Evolutionary conservation across 2,888 invertebrate genomes (phyloP), one percentile per base, ranked within the genome.

Genomic region (Orchestes rusci): DNA sequence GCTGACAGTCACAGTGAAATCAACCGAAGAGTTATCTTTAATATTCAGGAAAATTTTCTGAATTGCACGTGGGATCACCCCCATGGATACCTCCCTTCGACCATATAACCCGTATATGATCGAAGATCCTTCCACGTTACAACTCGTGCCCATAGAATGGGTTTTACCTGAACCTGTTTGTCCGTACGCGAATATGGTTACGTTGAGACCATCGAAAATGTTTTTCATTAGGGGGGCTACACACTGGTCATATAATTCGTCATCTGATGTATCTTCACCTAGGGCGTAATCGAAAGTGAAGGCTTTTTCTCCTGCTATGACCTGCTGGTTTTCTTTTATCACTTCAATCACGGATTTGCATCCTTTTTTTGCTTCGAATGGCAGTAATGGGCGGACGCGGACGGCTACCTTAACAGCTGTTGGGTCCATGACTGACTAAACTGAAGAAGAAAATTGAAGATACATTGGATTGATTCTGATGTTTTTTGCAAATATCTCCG

Each of bases 91-190:
- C n/a, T n/a, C n/a, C n/a, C n/a, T n/a, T n/a, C n/a, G n/a, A n/a
- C n/a, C n/a, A n/a, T n/a, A n/a, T n/a, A n/a, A n/a, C n/a, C n/a
- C n/a, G n/a, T n/a, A n/a, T n/a, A n/a, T n/a, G n/a, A n/a, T n/a
- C n/a, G n/a, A n/a, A n/a, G n/a, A n/a, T n/a, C n/a, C n/a, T 19
- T 75, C 73, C 1, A 78, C 79, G 16, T 73, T 71, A 53, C 84
- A 84, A 36, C 80, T 76, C 0, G 90, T 90, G 0, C 93, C 94
- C 94, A 95, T 95, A 0, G 92, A 87, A 64, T 83, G 82, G 0
- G 94, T 95, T 67, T 95, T 95, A 0, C 95, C 93, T 29, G 91
- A 91, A 1, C 91, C 94, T 0, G 95, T 95, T 68, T 95, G 94
- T 0, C 95, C 95, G 68, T 95, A 95, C 0, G 95, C 94, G 39